These are phyloP conservation scores for Chaetoderma sp. DNA, from an alignment of 2,888 invertebrate genomes.

Conservation along the genomic window DNA sequence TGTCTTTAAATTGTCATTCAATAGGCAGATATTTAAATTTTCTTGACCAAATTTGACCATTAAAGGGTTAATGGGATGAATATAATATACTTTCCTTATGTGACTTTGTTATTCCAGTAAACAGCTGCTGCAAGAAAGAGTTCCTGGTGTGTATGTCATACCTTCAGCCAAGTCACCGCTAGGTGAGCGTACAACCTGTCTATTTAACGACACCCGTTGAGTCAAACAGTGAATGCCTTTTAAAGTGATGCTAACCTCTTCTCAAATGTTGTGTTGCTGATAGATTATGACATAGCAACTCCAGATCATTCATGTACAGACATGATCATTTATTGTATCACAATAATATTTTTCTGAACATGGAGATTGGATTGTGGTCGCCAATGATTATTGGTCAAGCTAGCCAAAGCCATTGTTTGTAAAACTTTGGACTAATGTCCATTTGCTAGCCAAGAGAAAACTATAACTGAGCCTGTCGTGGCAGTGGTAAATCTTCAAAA, in stretches of 20 bases:
- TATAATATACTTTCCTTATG: neutral
- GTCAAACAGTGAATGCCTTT: neutral
- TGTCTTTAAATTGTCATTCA: no score
- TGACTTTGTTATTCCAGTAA: conserved; percentile 48
- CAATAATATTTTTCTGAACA: conserved; percentile 12
- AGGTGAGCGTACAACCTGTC: conserved; percentile 73
- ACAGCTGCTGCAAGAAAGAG: conserved; percentile 77
- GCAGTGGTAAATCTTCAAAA: no score
- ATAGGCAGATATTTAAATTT: no score
- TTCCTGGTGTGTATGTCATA: conserved; percentile 91
- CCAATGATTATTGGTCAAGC: no score
- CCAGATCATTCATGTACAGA: neutral
- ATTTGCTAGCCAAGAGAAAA: no score
- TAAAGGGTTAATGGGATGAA: neutral
- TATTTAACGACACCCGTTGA: neutral
- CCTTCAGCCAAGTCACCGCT: conserved; percentile 76
- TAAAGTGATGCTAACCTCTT: no score
- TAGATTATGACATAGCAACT: neutral
- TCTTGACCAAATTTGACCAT: no score
- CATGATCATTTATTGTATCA: neutral
- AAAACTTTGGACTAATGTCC: no score
- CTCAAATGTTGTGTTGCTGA: conserved; percentile 80
- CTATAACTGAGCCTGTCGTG: no score
- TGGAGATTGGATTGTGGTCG: no score
- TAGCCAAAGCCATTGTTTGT: no score